Conservation (phyloP, 2,888 invertebrate species). For the Ochlodes sylvanus region DNA sequence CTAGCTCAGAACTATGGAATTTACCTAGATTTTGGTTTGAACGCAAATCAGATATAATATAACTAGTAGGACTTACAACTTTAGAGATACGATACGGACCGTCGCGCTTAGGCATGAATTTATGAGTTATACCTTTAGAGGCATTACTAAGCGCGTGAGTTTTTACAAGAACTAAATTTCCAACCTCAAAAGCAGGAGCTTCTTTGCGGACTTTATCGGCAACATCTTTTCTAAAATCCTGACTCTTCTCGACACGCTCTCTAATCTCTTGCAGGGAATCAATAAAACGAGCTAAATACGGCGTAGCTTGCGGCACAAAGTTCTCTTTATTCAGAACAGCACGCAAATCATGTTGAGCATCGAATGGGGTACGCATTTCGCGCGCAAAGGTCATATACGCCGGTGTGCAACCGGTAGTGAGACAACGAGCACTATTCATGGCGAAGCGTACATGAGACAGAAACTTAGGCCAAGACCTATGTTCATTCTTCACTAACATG, state of each 20-base stretch:
- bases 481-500: neutral
- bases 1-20: constrained; percentile 1
- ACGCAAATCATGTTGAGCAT: constrained; percentile 26
- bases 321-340: constrained; percentile 36
- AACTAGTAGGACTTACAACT: constrained; percentile 33
- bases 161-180: constrained; percentile 15
- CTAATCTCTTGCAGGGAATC: constrained; percentile 1
- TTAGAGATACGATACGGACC: constrained; percentile 29
- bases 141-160: constrained; percentile 33
- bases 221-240: constrained; percentile 9
- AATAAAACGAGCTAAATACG: constrained; percentile 30
- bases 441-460: neutral
- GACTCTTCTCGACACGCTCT: constrained; percentile 19
- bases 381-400: neutral
- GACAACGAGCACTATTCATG: constrained; percentile 7
- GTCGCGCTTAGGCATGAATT: constrained; percentile 37
- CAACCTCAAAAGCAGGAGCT: neutral
- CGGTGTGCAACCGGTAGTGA: neutral
- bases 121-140: constrained; percentile 30
- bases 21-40: neutral
- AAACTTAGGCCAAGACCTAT: neutral
- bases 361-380: constrained; percentile 26
- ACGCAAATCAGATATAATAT: neutral
- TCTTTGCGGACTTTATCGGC: neutral
- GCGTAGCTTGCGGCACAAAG: constrained; percentile 41